Evolutionary conservation across 2,888 invertebrate species (phyloP), one percentile per base, ranked within the genome.

Genomic region (Conomelus anceps): DNA sequence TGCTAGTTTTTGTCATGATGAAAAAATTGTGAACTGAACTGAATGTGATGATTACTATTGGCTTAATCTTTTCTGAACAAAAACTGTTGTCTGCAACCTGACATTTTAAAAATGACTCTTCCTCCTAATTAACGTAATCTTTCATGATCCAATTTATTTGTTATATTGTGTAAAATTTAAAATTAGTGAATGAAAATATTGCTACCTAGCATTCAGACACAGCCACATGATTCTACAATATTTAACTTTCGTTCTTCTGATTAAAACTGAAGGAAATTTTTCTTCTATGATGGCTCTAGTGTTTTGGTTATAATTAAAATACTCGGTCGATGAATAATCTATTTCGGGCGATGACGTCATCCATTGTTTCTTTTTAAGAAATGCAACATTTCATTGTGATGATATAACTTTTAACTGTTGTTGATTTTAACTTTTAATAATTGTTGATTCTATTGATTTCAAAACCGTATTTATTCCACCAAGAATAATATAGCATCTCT

Each of bases 61-160:
- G 88, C 88, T 88, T 88, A 88, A 88, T 63, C 88, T 88, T 88
- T 88, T 20, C 88, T 84, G 88, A 88, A 29, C 41, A 23, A 23
- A 88, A 20, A 24, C 24, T 86, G n/a, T n/a, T n/a, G n/a, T n/a
- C n/a, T n/a, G n/a, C n/a, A n/a, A n/a, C n/a, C n/a, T n/a, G n/a
- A n/a, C n/a, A n/a, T n/a, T n/a, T n/a, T n/a, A n/a, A n/a, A n/a
- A n/a, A n/a, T n/a, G n/a, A n/a, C n/a, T n/a, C n/a, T n/a, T n/a
- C n/a, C n/a, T n/a, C n/a, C n/a, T 20, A n/a, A 86, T 7, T 22
- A 86, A 24, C 11, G 1, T 1, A 63, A 4, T n/a, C n/a, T n/a
- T n/a, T n/a, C n/a, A 17, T 34, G 17, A 3, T 34, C 34, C 6
- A 20, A 6, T 63, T 13, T 17, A 34, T 34, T 26, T 26, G 26